Base-by-base conservation (phyloP, 2,113 vertebrate genomes). In the Sceloporus tristichus region DNA sequence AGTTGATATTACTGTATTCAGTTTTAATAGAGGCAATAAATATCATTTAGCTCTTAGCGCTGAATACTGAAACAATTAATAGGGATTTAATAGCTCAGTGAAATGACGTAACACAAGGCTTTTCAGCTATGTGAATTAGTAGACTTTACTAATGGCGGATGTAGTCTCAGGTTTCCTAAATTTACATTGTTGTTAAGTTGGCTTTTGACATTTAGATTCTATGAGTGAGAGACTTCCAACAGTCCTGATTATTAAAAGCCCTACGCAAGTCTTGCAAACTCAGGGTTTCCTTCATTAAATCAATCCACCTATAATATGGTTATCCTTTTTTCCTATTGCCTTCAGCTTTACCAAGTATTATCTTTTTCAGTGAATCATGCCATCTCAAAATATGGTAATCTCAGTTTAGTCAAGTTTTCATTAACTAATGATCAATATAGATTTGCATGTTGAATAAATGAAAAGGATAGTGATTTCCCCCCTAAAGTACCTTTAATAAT, bases 1-100 rank as follows among this genome's bases (percentile, higher is more conserved):
- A 82, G 13, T 66, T 79, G 70, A 8, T 48, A 77, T 8, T 85
- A 54, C 16, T 84, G 54, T 19, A 21, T 34, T 70, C 80, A 70
- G 13, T 56, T 84, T 70, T 19, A 54, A 25, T 48, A 16, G 19
- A 42, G 54, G 27, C 53, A 86, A 11, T 56, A 79, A 42, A 5
- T 82, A 66, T 10, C 13, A 74, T 11, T 84, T 75, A 38, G 11
- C 25, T 75, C 1, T 19, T 75, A 74, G 54, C 23, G 25, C 11
- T 85, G 25, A 62, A 23, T 77, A 66, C 25, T 65, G 34, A 77
- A 65, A 48, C 56, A 85, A 65, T 85, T 77, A 77, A 79, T 68
- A 79, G 2, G 78, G 34, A 56, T 23, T 65, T 85, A 48, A 79
- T 5, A 78, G 38, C 56, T 53, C 19, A 74, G 19, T 59, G 48